Evolutionary conservation across 2,888 invertebrate species (phyloP).

Genomic region (Apamea epomidion): DNA sequence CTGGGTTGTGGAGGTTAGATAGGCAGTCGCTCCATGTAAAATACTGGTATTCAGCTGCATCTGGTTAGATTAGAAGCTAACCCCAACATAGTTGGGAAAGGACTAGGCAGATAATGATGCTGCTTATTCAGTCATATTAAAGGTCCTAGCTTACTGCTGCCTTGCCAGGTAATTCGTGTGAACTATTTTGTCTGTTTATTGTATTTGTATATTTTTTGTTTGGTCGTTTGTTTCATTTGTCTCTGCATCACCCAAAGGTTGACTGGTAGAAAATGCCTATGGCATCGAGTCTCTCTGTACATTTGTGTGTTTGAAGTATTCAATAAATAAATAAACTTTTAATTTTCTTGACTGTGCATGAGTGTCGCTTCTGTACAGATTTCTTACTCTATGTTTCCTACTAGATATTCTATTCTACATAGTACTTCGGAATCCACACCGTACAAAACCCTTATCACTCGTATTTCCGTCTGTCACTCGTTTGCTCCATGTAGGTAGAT

Average conservation of each 20-base stretch:
- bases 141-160: too few species aligned
- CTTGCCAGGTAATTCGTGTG: neutral
- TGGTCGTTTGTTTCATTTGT: neutral
- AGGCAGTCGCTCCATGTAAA: too few species aligned
- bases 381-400: constrained; percentile 1
- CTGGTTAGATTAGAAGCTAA: too few species aligned
- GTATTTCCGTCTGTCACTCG: constrained; percentile 64
- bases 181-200: neutral
- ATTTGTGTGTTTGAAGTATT: neutral
- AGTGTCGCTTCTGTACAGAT: constrained; percentile 1
- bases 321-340: neutral
- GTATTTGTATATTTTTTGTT: too few species aligned
- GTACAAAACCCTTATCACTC: constrained; percentile 67
- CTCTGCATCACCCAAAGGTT: too few species aligned
- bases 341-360: neutral
- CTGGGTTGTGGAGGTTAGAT: too few species aligned
- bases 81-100: too few species aligned
- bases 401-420: constrained; percentile 13
- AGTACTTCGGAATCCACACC: constrained; percentile 13
- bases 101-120: too few species aligned
- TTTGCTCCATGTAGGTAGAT: constrained; percentile 58
- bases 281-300: too few species aligned
- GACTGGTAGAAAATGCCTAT: too few species aligned
- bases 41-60: too few species aligned
- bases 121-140: neutral